phyloP scores from a whole-genome alignment of 2,888 invertebrate species.

The Amiota mariae region DNA sequence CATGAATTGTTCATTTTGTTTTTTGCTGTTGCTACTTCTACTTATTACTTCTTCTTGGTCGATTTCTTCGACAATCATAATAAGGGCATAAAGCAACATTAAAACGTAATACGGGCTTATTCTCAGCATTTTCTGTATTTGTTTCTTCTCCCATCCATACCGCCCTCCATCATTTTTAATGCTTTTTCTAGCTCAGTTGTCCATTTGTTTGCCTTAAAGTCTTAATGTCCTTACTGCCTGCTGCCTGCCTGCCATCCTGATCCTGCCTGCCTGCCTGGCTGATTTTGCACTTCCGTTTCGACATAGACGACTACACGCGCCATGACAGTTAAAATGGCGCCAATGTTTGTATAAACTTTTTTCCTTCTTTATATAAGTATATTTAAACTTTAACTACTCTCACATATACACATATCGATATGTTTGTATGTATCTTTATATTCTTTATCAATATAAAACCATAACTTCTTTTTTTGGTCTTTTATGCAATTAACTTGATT shows the following conservation, averaged over 20 bases:
- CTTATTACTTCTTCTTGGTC: no score
- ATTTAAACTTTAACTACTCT: no score
- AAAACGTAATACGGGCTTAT: slow-evolving; percentile 12
- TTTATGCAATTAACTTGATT: slow-evolving; percentile 64
- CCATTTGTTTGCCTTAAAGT: no score
- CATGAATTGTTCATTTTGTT: background rate
- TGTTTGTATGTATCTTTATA: background rate
- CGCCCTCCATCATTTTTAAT: background rate
- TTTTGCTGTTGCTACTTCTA: background rate
- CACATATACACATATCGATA: background rate
- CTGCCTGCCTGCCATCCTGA: background rate
- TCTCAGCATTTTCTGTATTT: background rate
- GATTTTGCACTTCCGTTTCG: no score
- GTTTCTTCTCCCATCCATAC: background rate
- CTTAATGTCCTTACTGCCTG: background rate
- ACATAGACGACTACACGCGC: slow-evolving; percentile 3
- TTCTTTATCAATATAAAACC: slow-evolving; percentile 23
- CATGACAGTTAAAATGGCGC: slow-evolving; percentile 34
- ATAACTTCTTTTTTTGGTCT: slow-evolving; percentile 31
- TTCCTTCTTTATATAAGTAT: no score
- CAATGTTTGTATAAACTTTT: slow-evolving; percentile 11
- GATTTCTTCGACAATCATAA: slow-evolving; percentile 2
- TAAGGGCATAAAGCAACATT: slow-evolving; percentile 21
- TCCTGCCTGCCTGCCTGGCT: no score
- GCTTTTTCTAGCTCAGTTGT: background rate